phyloP scores from a whole-genome alignment of 2,113 vertebrate species.

The Romanogobio albipinnatus region DNA sequence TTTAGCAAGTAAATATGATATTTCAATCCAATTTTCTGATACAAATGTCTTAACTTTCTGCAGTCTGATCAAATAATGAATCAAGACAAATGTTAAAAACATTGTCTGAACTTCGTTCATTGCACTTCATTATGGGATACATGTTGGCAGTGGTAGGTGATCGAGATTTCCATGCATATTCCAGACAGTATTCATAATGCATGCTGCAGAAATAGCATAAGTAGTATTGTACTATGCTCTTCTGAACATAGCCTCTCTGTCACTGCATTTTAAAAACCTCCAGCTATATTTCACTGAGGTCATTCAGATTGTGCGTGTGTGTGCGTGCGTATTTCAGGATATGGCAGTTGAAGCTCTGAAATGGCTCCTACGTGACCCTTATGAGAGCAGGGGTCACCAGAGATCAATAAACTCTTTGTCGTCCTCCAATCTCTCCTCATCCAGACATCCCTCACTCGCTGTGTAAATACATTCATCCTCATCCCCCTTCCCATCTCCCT shows the following conservation, averaged over 20 bases:
- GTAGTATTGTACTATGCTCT: background rate
- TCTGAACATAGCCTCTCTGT: background rate
- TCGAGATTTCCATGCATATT: too few relatives aligned
- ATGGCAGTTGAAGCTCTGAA: slow-evolving; percentile 73
- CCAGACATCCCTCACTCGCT: slow-evolving; percentile 55
- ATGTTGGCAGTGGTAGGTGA: background rate
- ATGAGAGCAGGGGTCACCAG: slow-evolving; percentile 77
- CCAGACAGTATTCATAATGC: background rate
- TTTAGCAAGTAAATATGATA: too few relatives aligned
- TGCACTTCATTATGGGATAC: background rate
- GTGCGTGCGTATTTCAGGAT: slow-evolving; percentile 43
- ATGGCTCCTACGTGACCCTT: slow-evolving; percentile 76
- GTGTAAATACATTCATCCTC: slow-evolving; percentile 56
- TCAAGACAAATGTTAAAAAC: too few relatives aligned
- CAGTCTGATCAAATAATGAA: too few relatives aligned
- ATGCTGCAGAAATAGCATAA: background rate
- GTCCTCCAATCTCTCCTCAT: slow-evolving; percentile 58
- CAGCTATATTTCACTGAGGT: background rate
- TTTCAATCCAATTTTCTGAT: too few relatives aligned
- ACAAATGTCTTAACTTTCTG: too few relatives aligned
- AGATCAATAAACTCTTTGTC: slow-evolving; percentile 77
- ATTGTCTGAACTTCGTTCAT: too few relatives aligned
- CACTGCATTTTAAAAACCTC: background rate
- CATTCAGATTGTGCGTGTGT: slow-evolving; percentile 11
- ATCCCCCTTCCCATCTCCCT: slow-evolving; percentile 28